Evolutionary conservation across 2,797 vertebrate genomes (phyloP).

Genomic region (Propithecus deckenii): DNA sequence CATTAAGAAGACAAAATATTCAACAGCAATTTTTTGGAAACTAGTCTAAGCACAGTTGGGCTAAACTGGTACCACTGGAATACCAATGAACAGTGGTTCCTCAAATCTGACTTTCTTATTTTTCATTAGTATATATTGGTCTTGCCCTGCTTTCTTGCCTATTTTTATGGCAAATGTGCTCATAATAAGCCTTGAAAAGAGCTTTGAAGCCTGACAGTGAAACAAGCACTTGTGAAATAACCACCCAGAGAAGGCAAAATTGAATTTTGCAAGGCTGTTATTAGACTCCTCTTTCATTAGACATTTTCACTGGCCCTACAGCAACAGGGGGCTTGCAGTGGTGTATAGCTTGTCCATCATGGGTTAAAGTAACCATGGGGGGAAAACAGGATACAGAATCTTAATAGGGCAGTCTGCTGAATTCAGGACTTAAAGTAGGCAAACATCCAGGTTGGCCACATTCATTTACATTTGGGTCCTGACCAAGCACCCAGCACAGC

Average conservation of each 20-base stretch:
- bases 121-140: constrained; percentile 23
- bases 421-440: background rate
- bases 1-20: background rate
- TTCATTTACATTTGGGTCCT: background rate
- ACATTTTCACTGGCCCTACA: background rate
- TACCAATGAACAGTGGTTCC: background rate
- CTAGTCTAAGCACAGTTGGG: background rate
- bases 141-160: constrained; percentile 39
- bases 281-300: constrained; percentile 39
- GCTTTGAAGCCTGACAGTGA: constrained; percentile 46
- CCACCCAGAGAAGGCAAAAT: constrained; percentile 38
- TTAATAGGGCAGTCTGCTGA: background rate
- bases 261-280: constrained; percentile 26
- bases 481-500: background rate
- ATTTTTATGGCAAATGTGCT: constrained; percentile 63
- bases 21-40: background rate
- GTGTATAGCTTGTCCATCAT: background rate
- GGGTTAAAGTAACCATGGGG: background rate
- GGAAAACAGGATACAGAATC: background rate
- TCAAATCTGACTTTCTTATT: background rate
- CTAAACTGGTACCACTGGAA: background rate
- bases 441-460: background rate
- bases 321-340: background rate
- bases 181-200: constrained; percentile 46
- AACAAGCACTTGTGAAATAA: constrained; percentile 49